Evolutionary conservation across 2,797 vertebrate species (phyloP).

Genomic region (Typhlichthys subterraneus): DNA sequence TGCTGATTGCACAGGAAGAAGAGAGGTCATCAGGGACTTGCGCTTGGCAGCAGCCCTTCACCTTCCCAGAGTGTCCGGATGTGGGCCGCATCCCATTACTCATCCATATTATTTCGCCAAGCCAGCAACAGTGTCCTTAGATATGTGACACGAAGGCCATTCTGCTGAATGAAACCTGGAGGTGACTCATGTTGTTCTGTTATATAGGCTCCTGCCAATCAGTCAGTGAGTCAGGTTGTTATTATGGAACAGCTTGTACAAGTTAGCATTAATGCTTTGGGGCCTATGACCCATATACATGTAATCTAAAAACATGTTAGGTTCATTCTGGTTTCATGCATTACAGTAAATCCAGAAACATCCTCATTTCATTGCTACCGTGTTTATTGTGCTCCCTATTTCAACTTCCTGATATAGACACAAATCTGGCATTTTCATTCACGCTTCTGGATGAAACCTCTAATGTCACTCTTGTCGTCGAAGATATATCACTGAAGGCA

Average conservation of each 20-base stretch:
- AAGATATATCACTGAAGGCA: too few relatives aligned
- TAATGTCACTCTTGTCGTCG: too few relatives aligned
- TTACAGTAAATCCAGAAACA: too few relatives aligned
- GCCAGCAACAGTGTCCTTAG: constrained; percentile 75
- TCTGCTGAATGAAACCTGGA: constrained; percentile 66
- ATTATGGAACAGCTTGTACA: not conserved
- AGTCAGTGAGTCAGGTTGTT: constrained; percentile 1
- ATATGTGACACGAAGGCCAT: constrained; percentile 74
- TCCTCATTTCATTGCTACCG: too few relatives aligned
- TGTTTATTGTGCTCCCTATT: too few relatives aligned
- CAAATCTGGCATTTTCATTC: too few relatives aligned
- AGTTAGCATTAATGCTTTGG: not conserved
- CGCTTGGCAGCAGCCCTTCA: constrained; percentile 77
- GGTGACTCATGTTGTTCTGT: constrained; percentile 56
- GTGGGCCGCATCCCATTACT: constrained; percentile 76
- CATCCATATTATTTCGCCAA: constrained; percentile 76
- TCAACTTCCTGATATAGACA: too few relatives aligned
- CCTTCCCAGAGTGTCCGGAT: constrained; percentile 76
- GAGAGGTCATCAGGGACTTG: constrained; percentile 73
- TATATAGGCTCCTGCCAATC: constrained; percentile 29
- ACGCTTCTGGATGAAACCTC: too few relatives aligned
- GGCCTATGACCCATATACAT: too few relatives aligned
- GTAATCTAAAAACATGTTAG: too few relatives aligned
- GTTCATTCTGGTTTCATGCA: too few relatives aligned
- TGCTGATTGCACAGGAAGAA: constrained; percentile 67